Evolutionary conservation across 2,797 vertebrate genomes (phyloP), one percentile per base, ranked within the genome.

Genomic region (Mormyrus hasselquistii): DNA sequence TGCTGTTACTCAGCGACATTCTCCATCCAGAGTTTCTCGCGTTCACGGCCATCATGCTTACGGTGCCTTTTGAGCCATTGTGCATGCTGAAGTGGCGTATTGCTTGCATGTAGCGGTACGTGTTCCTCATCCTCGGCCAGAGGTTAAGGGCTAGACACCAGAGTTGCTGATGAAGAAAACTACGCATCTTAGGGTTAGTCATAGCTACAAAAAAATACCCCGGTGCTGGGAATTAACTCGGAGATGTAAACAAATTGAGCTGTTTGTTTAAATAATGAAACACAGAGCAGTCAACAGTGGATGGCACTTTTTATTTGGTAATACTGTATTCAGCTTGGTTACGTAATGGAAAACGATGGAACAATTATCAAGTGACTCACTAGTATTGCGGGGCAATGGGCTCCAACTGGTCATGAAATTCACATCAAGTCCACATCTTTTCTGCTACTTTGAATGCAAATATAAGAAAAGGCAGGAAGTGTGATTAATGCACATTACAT

Each of bases 81-180:
- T 9, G 19, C 41, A 89, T 86, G 65, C 91, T 91, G 91, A 90
- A 85, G 91, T 38, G 89, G 91, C 92, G 92, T 96, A 95, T 94
- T 95, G 92, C 95, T 97, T 96, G 95, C 95, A 94, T 94, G 95
- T 95, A 93, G 92, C 91, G 92, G 91, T 91, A 92, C 92, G 92
- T 94, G 91, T 94, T 95, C 93, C 95, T 95, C 94, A 95, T 94
- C 96, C 92, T 90, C 92, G 91, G 89, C 92, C 94, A 93, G 88
- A 94, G 94, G 94, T 91, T 91, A 29, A 34, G 90, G 92, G 90
- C 59, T 87, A 94, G 93, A 96, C 95, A 96, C 95, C 92, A 90
- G 88, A 92, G 55, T 16, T 83, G 86, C 88, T 52, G 89, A 91
- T 89, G 90, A 94, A 92, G 90, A 92, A 90, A 93, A 91, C 69